These are phyloP conservation scores for Virgularia gustaviana DNA, from an alignment of 92 coral and sea anemone species.

Conservation along the genomic window DNA sequence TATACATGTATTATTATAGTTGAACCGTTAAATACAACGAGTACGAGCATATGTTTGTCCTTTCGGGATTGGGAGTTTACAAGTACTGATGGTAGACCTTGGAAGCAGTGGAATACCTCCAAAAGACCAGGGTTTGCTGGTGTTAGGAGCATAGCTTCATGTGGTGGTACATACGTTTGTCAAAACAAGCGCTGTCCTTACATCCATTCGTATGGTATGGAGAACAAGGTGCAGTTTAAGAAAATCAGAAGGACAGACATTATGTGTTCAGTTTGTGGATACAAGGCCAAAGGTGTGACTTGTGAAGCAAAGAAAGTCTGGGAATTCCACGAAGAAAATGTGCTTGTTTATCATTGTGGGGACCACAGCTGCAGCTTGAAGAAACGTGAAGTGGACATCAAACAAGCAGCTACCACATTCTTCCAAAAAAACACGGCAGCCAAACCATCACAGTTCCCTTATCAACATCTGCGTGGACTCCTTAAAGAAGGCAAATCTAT, in stretches of 20 bases:
- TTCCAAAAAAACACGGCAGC: constrained; percentile 48
- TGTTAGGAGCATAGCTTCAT: constrained; percentile 45
- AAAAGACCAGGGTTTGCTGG: constrained; percentile 35
- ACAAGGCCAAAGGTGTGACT: constrained; percentile 30
- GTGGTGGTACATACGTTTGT: constrained; percentile 46
- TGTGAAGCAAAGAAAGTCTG: constrained; percentile 52
- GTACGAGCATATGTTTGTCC: no score
- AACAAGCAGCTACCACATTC: constrained; percentile 34
- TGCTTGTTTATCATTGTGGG: constrained; percentile 48
- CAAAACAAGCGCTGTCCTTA: constrained; percentile 47
- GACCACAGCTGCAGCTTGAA: constrained; percentile 40
- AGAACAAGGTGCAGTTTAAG: constrained; percentile 49
- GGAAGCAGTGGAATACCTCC: neutral
- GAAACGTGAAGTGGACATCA: constrained; percentile 25
- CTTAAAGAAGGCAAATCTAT: constrained; percentile 47
- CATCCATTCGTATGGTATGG: constrained; percentile 40
- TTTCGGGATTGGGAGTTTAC: no score
- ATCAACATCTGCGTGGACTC: constrained; percentile 40
- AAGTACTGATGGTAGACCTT: constrained; percentile 8
- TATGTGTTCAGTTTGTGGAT: constrained; percentile 44
- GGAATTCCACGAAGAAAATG: constrained; percentile 39
- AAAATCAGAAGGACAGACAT: constrained; percentile 10
- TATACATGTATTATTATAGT: no score
- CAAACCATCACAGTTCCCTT: constrained; percentile 62
- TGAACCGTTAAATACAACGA: no score